These are phyloP conservation scores for Ooceraea biroi DNA, from an alignment of 1,140 invertebrate species.

Conservation along the genomic window DNA sequence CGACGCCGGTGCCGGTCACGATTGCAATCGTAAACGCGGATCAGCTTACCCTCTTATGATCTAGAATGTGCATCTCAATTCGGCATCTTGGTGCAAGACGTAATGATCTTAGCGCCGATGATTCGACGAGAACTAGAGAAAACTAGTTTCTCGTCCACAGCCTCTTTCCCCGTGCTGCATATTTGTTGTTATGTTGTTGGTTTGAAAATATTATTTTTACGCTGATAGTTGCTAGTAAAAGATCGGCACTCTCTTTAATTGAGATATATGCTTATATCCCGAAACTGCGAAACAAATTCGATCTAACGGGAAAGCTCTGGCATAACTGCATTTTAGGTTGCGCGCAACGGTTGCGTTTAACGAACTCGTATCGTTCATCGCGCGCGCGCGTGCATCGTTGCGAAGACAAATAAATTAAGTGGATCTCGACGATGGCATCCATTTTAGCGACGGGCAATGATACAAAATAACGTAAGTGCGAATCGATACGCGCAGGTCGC, in stretches of 20 bases:
- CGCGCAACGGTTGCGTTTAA: slow-evolving; percentile 45
- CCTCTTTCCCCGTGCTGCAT: slow-evolving; percentile 23
- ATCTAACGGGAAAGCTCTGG: slow-evolving; percentile 17
- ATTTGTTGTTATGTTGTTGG: slow-evolving; percentile 2
- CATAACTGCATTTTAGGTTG: slow-evolving; percentile 38
- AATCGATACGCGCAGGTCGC: slow-evolving; percentile 52
- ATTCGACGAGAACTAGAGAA: slow-evolving; percentile 71
- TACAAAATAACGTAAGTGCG: slow-evolving; percentile 60
- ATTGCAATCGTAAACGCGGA: slow-evolving; percentile 69
- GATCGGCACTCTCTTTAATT: slow-evolving; percentile 34
- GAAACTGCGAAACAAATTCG: slow-evolving; percentile 36
- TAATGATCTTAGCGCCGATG: neutral
- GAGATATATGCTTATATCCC: slow-evolving; percentile 18
- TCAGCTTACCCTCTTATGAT: slow-evolving; percentile 56
- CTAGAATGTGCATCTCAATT: slow-evolving; percentile 56
- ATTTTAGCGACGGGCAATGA: slow-evolving; percentile 57
- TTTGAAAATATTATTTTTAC: neutral
- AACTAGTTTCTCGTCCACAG: slow-evolving; percentile 76
- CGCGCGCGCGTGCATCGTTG: slow-evolving; percentile 36
- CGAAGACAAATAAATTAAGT: slow-evolving; percentile 62
- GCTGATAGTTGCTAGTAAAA: neutral
- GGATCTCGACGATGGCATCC: slow-evolving; percentile 55
- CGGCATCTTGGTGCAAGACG: neutral
- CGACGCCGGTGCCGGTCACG: slow-evolving; percentile 63
- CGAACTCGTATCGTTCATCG: slow-evolving; percentile 56